Conservation (phyloP, 2,113 vertebrate species). For the Columba livia region DNA sequence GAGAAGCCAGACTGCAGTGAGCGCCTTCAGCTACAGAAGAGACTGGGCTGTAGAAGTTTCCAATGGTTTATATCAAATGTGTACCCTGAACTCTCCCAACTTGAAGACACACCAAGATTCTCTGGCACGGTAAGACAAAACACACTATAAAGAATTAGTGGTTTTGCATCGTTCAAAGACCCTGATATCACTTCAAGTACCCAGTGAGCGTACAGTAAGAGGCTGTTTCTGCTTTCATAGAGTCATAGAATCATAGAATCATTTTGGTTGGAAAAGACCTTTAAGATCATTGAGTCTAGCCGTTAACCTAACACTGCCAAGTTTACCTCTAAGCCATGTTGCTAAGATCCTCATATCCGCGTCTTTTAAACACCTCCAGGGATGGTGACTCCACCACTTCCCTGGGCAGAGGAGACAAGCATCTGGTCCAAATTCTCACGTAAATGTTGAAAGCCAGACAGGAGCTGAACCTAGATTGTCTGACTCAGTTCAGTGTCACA, state of each 20-base stretch:
- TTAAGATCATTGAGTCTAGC: too few species aligned
- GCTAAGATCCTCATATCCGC: too few species aligned
- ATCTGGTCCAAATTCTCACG: not conserved
- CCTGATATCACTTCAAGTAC: not conserved
- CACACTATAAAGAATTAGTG: not conserved
- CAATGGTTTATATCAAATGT: constrained; percentile 88
- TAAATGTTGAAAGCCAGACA: not conserved
- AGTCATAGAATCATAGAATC: too few species aligned
- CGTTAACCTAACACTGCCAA: too few species aligned
- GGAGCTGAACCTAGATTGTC: not conserved
- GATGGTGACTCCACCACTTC: too few species aligned
- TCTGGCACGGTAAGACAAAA: constrained; percentile 82
- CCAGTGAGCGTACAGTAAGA: not conserved
- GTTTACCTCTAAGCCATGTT: too few species aligned
- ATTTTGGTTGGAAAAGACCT: too few species aligned
- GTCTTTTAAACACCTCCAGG: too few species aligned
- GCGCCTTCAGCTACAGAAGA: constrained; percentile 79
- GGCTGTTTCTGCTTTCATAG: not conserved
- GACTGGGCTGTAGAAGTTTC: constrained; percentile 83
- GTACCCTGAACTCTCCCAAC: constrained; percentile 80
- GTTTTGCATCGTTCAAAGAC: not conserved
- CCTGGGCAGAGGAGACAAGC: not conserved
- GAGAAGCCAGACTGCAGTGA: constrained; percentile 81
- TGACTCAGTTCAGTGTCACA: not conserved
- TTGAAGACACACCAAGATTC: constrained; percentile 71